Base-by-base conservation (phyloP, 2,113 vertebrate species). In the Scortum barcoo region DNA sequence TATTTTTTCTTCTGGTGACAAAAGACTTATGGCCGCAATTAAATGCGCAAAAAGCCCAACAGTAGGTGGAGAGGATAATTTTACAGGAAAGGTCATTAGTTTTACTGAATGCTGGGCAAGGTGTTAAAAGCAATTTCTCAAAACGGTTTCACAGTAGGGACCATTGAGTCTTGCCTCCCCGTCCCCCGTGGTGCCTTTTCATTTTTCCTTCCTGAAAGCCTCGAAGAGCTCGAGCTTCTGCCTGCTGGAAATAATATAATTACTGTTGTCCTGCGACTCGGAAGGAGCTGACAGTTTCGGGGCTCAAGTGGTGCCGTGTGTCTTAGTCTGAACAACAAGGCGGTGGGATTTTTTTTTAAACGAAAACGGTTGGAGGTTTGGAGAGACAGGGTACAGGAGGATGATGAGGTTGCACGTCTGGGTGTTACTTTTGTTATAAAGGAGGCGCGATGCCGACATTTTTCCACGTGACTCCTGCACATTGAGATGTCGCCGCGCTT, bases 61-160 rank as follows among this genome's bases (percentile, higher is more conserved):
- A 66, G 78, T 67, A 38, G 77, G 85, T 72, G 40, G 46, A 65
- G 66, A 62, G 51, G 26, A 30, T 74, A 0, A 40, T 78, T 83
- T 68, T 28, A 50, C 53, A 16, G 63, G 36, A 71, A 71, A 51
- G 76, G 50, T 85, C 76, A 86, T 84, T 87, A 54, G 68, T 74
- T 71, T 77, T 38, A 56, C 44, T 7, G 58, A 83, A 73, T 40
- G 81, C 78, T 60, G 66, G 46, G 42, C 22, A 62, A 76, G 67
- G 62, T 86, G 87, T 76, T 85, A 84, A 90, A 90, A 87, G 74
- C 80, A 60, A 65, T 90, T 89, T 86, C 56, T 84, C 75, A 50
- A 50, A 57, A 58, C 57, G 6, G 54, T 83, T 82, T 76, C 61
- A 51, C 83, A 63, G 65, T 26, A 14, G 77, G 48, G 33, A 61